Evolutionary conservation across 2,113 vertebrate genomes (phyloP).

Genomic region (Apteryx mantelli): DNA sequence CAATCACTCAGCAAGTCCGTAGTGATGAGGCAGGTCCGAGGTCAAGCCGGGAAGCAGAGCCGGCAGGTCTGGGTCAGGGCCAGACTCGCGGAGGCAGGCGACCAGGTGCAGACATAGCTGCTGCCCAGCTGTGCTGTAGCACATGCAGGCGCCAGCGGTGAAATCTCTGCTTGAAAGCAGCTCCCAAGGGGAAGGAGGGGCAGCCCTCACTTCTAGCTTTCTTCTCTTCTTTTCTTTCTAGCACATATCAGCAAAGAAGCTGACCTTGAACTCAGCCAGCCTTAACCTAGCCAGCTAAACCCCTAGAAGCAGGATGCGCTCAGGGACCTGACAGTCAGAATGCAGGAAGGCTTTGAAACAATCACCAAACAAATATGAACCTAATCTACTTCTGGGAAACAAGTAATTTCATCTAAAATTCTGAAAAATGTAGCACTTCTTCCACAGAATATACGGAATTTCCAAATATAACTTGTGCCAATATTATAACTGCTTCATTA

Average conservation of each 20-base stretch:
- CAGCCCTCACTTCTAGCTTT: background rate
- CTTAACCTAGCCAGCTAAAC: background rate
- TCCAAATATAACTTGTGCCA: background rate
- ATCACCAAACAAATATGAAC: background rate
- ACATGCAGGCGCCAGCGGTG: background rate
- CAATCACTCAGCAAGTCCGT: background rate
- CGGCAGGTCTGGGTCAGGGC: too few species aligned
- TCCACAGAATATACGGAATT: background rate
- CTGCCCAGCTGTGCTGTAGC: rapidly evolving
- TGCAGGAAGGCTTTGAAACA: background rate
- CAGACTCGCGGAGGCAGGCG: rapidly evolving
- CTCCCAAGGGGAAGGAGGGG: background rate
- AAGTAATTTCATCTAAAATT: background rate
- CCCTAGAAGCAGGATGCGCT: rapidly evolving
- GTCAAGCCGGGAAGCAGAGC: background rate
- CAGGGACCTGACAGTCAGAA: background rate
- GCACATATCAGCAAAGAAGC: background rate
- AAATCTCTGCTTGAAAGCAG: background rate
- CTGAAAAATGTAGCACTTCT: background rate
- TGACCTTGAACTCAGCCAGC: background rate
- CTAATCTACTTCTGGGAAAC: background rate
- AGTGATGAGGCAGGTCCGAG: rapidly evolving
- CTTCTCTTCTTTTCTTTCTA: background rate
- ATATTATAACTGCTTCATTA: background rate
- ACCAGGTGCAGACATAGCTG: background rate